Evolutionary conservation across 2,888 invertebrate species (phyloP), one percentile per base, ranked within the genome.

Genomic region (Caenorhabditis sp.): DNA sequence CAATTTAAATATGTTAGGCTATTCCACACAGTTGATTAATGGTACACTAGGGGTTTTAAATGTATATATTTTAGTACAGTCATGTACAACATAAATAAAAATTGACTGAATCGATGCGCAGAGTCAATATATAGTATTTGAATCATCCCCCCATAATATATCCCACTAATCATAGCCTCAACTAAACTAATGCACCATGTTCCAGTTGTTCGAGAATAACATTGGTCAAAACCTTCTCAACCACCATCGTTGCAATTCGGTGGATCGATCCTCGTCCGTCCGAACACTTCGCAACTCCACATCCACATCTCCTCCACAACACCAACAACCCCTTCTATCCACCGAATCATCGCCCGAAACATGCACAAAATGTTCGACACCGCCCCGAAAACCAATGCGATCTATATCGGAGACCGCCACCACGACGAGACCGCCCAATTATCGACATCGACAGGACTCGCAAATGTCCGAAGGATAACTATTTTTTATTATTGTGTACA

Each of bases 201-300:
- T 80, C 60, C 71, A 82, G 82, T 57, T 82, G 12, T 76, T 76
- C 4, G 76, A 77, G 62, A 81, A 76, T 61, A 75, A 71, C 27
- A 59, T 82, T 49, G 82, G 82, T 1, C 72, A 73, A 25, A 63
- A 77, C 12, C 66, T 80, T 54, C 31, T 72, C 12, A 77, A 77
- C 23, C 67, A 68, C 52, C 70, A 67, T 20, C 57, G 72, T 3
- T 69, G 64, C 0, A 70, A 68, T 31, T 70, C 77, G 0, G 57
- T 65, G 31, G 77, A 80, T 57, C 69, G 79, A 17, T 72, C 43
- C 3, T 10, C 73, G 1, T 79, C 79, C 5, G 61, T 79, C 4
- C 65, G 79, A 25, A 79, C 79, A 4, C 65, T 77, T 27, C 71
- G 79, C 12, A 43, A 10, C 14, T 43, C 43, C 2, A 43, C 43